phyloP scores from a whole-genome alignment of 2,888 invertebrate genomes.

The Pachydiplax longipennis region DNA sequence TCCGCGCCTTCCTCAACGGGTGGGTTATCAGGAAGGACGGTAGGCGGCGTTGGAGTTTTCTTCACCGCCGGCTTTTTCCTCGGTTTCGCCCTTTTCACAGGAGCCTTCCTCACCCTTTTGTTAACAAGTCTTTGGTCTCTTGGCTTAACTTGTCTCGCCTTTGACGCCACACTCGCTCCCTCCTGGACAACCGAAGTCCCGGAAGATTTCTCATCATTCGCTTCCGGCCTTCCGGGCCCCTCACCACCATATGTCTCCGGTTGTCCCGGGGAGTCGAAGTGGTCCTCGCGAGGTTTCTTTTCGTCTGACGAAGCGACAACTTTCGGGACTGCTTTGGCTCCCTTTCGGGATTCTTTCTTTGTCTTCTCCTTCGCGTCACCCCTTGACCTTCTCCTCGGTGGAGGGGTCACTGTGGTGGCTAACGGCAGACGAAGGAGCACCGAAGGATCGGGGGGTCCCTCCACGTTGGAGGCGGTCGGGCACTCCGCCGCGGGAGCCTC shows the following conservation, averaged over 20 bases:
- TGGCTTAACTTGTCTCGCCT: slow-evolving; percentile 50
- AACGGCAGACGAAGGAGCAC: not conserved
- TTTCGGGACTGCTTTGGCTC: not conserved
- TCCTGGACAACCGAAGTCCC: not conserved
- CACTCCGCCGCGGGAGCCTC: not conserved
- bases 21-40: not conserved
- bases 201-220: slow-evolving; percentile 52
- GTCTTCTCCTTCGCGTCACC: not conserved
- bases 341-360: not conserved
- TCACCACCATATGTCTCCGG: slow-evolving; percentile 12
- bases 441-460: slow-evolving; percentile 16
- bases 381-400: slow-evolving; percentile 9
- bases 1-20: not conserved
- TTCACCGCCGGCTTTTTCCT: slow-evolving; percentile 54
- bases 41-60: slow-evolving; percentile 50
- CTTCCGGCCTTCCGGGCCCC: slow-evolving; percentile 17
- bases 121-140: slow-evolving; percentile 47
- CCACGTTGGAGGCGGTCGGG: not conserved
- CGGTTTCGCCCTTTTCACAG: slow-evolving; percentile 51
- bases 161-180: not conserved
- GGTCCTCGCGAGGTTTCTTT: not conserved
- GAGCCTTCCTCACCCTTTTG: slow-evolving; percentile 48
- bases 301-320: not conserved
- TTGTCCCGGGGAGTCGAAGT: slow-evolving; percentile 9
- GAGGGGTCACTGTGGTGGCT: not conserved